Evolutionary conservation across 2,888 invertebrate genomes (phyloP).

Genomic region (Conchocele bisecta): DNA sequence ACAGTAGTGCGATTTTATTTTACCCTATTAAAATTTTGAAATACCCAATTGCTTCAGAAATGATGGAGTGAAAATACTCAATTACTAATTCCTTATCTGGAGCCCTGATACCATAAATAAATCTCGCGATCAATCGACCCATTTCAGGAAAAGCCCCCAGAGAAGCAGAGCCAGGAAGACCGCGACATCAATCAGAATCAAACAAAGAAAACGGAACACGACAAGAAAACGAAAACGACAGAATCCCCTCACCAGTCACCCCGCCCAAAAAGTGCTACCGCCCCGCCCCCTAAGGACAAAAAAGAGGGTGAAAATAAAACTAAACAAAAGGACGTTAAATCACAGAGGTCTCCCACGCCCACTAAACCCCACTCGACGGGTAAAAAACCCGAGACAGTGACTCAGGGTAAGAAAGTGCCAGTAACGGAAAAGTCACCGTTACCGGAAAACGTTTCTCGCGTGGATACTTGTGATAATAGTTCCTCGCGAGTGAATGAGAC

Average conservation of each 20-base stretch:
- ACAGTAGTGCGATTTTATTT: too few relatives aligned
- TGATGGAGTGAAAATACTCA: too few relatives aligned
- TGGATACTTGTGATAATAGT: background rate
- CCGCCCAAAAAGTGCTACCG: conserved; percentile 3
- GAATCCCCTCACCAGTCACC: conserved; percentile 1
- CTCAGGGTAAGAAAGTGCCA: conserved; percentile 6
- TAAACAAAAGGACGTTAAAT: background rate
- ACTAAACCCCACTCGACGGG: background rate
- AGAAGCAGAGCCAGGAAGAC: conserved; percentile 9
- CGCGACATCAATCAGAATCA: conserved; percentile 52
- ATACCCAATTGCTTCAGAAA: too few relatives aligned
- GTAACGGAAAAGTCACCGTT: background rate
- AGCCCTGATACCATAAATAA: background rate
- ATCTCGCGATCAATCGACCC: background rate
- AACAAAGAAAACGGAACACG: conserved; percentile 23
- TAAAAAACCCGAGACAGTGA: conserved; percentile 14
- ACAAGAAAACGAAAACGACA: conserved; percentile 19
- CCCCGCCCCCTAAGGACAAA: conserved; percentile 10
- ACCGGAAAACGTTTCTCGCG: background rate
- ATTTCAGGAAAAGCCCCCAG: conserved; percentile 17
- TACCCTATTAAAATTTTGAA: too few relatives aligned
- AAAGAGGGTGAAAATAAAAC: conserved; percentile 9
- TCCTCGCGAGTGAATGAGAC: conserved; percentile 17
- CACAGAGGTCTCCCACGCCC: background rate
- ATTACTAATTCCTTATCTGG: too few relatives aligned